Evolutionary conservation across 1,140 invertebrate species (phyloP).

Genomic region (Calosoma granatense): DNA sequence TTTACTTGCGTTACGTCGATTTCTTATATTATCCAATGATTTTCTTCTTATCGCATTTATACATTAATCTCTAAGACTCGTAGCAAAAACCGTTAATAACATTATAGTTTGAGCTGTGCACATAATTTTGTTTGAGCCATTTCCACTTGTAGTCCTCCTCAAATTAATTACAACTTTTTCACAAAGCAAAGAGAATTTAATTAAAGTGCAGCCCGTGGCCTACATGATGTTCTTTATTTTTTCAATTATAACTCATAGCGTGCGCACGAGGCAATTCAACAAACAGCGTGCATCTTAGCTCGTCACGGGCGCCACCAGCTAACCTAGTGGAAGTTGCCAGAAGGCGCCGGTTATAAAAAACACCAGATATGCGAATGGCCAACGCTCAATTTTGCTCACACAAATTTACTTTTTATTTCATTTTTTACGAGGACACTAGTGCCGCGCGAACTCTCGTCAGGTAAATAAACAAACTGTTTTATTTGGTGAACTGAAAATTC

Average conservation of each 20-base stretch:
- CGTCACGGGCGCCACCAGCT: too few species aligned
- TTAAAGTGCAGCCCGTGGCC: background rate
- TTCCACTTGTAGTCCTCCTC: too few species aligned
- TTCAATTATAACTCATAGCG: background rate
- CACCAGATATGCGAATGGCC: background rate
- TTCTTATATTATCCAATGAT: too few species aligned
- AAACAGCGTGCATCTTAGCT: background rate
- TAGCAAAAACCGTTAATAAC: too few species aligned
- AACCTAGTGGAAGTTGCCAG: too few species aligned
- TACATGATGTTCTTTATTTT: slow-evolving; percentile 4
- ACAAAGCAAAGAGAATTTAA: slow-evolving; percentile 5
- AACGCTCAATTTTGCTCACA: background rate
- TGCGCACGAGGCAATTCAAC: background rate
- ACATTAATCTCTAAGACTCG: too few species aligned
- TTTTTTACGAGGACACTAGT: slow-evolving; percentile 1
- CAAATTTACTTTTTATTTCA: background rate
- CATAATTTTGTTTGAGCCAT: too few species aligned
- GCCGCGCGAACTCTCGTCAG: background rate
- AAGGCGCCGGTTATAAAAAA: too few species aligned
- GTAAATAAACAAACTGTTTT: slow-evolving; percentile 4
- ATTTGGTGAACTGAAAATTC: background rate
- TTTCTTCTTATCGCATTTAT: too few species aligned
- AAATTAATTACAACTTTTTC: background rate
- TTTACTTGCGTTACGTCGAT: too few species aligned
- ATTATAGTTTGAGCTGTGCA: too few species aligned